Evolutionary conservation across 2,888 invertebrate species (phyloP), one percentile per base, ranked within the genome.

Genomic region (Deilephila elpenor): DNA sequence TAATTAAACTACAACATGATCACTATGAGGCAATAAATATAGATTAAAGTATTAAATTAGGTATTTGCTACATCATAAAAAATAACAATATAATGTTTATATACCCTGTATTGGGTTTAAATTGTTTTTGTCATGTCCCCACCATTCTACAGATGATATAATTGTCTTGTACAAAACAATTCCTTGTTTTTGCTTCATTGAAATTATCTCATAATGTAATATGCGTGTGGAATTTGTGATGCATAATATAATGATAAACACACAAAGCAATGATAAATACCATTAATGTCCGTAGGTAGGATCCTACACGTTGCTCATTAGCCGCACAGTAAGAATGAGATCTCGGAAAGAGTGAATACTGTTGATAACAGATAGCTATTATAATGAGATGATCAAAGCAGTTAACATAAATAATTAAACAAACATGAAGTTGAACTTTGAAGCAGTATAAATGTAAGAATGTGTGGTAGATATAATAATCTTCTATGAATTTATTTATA

Each of bases 301-400:
- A 92, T 87, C 94, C 93, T 89, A 95, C 90, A 74, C 93, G 91
- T 78, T 93, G 94, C 82, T 95, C 94, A 82, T 87, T 91, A 87
- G 94, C 94, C 72, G 94, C 94, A 82, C 90, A 91, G 90, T 94
- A 94, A 79, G 93, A 93, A 91, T 93, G 92, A 83, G 91, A 87
- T 89, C 95, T 90, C 78, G 95, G 94, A 87, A 88, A 94, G 79
- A 92, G 87, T 81, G 93, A 88, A 83, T 91, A 90, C 93, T 94
- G 93, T 84, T 83, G 86, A 91, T 88, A 87, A 89, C 79, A 86
- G 77, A 88, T 74, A 86, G 75, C 76, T 74, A 78, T 84, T 81
- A 79, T 79, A 78, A 79, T 80, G 78, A 80, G 67, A 72, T 82
- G 82, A 83, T 61, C 78, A 59, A 53, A 29, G 34, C 61, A 59